Base-by-base conservation (phyloP, 2,888 invertebrate genomes). In the Parnassius apollo region DNA sequence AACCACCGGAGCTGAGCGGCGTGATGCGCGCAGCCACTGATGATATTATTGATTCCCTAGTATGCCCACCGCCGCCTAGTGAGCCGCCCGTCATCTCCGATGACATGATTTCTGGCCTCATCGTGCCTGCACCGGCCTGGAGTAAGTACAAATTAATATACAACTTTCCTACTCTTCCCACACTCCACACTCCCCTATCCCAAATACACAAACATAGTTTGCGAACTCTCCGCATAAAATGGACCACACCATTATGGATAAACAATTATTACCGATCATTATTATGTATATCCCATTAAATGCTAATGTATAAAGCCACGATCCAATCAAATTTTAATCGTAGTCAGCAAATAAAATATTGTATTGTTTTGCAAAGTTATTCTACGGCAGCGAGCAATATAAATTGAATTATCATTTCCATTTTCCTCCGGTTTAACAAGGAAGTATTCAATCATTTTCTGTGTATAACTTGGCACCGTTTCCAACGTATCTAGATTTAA, bases 111-210 rank as follows among this genome's bases (percentile, higher is more conserved):
- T 97, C 97, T 68, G 98, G 97, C 66, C 95, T 99, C 81, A 98
- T 98, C 86, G 98, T 99, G 69, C 98, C 98, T 25, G 98, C 98
- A 61, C 99, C 98, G 62, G 97, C 97, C 83, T 97, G 97, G 96
- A 96, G 97, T 96, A 91, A 96, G 96, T 94, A 79, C 66, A 61
- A 42, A 45, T 45, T n/a, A 52, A 13, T 45, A 9, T 56, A 46
- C 9, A 2, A 46, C 59, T 44, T 11, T 13, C n/a, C 45, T 46
- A 42, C 22, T 12, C 45, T 12, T 12, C 12, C 10, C 44, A 18
- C 50, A 52, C 45, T 44, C 46, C 22, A 52, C 45, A 57, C 42
- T 18, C 44, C n/a, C 22, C 12, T 12, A 18, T 13, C 8, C 25
- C 46, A 50, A 35, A 2, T 12, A 2, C 49, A 55, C 18, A 42